Evolutionary conservation across 2,888 invertebrate genomes (phyloP), one percentile per base, ranked within the genome.

Genomic region (Embidobia sp.): DNA sequence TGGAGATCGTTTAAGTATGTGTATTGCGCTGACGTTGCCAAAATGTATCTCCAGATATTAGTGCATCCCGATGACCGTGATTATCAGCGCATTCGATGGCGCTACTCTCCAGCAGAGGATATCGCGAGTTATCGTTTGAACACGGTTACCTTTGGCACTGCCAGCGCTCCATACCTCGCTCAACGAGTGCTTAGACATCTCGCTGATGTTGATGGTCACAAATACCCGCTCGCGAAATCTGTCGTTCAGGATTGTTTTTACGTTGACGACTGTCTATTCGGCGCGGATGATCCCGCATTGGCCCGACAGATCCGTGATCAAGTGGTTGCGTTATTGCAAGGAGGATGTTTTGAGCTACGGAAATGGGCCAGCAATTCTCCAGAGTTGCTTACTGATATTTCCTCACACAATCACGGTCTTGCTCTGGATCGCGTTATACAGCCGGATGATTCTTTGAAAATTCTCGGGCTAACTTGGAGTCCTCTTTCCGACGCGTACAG

Each of bases 351-450:
- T 15, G 6, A 1, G 2, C 40, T 57, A 1, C 7, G 67, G 8
- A 69, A 69, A 7, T 69, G 67, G 67, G 67, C 48, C 4, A 57
- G 48, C 11, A 69, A 69, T 31, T 46, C 37, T 7, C 10, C n/a
- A 2, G 46, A 35, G 10, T n/a, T 67, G 27, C 15, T 55, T 16
- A n/a, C 16, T 2, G 46, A 55, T 11, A 22, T 46, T 10, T 2
- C n/a, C 6, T 1, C 13, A 0, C 5, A 11, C 1, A 3, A 49
- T 31, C 59, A 49, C 29, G 57, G 69, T 2, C 29, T 37, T 3
- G 57, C 57, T 2, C 19, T 3, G 27, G 29, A 49, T 0, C 13
- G 8, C 7, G 2, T n/a, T 1, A 2, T 49, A 1, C 8, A 31
- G 10, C 10, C 33, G 4, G 46, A 55, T 19, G 55, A 55, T 0